Conservation (phyloP, 2,888 invertebrate species). For the Drosophila cyrtoloma region DNA sequence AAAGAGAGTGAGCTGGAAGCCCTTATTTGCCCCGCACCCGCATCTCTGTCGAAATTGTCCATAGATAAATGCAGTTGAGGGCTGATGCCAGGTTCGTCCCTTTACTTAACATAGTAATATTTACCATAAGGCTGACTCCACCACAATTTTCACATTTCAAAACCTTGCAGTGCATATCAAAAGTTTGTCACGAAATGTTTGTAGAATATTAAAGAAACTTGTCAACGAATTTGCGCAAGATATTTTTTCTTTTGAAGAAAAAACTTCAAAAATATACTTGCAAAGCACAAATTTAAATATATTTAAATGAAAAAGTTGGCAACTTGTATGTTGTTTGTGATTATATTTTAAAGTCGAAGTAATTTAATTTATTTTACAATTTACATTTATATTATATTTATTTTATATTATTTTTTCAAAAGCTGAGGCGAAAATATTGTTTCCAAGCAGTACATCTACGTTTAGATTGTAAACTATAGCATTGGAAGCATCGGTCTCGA, state of each 20-base stretch:
- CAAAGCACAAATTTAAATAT: neutral
- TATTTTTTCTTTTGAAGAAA: neutral
- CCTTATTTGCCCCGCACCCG: slow-evolving; percentile 8
- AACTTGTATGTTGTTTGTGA: neutral
- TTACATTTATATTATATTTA: neutral
- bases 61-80: slow-evolving; percentile 47
- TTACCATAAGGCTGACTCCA: neutral
- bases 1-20: neutral
- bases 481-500: neutral
- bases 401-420: neutral
- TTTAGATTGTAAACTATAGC: neutral
- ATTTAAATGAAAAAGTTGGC: neutral
- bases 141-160: neutral
- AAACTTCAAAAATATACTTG: neutral
- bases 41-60: slow-evolving; percentile 35
- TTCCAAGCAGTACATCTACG: neutral
- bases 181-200: neutral
- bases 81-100: slow-evolving; percentile 40
- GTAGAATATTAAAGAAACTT: neutral
- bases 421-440: neutral
- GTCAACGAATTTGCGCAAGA: neutral
- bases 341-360: neutral
- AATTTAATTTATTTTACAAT: neutral
- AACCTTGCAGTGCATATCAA: neutral
- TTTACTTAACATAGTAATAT: slow-evolving; percentile 28